Base-by-base conservation (phyloP, 1,140 invertebrate genomes). In the Stegodyphus dumicola region DNA sequence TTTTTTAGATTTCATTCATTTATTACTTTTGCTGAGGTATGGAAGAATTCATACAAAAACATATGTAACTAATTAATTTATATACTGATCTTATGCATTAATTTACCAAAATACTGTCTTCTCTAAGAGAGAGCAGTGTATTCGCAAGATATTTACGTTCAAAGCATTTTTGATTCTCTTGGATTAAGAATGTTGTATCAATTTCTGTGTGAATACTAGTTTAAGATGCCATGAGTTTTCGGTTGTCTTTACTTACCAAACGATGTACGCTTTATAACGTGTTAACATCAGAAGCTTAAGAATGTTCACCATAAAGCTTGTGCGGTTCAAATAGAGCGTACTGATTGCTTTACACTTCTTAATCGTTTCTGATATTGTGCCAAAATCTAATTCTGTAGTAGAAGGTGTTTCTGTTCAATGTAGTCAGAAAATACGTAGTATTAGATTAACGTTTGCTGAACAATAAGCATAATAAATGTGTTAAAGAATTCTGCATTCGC, bases 11-110 rank as follows among this genome's bases (percentile, higher is more conserved):
- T 99, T 94, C 97, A 99, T 92, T 98, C 97, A 64, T 96, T 96
- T 49, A 96, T 99, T 49, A 98, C 97, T 92, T 93, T 99, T 87
- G 97, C 97, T 87, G 97, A 99, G 91, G 98, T 99, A 86, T 99
- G 98, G 97, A 98, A 98, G 92, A 98, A 97, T 87, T 97, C 96
- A 89, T 99, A 99, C 93, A 97, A 97, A 49, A 87, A 87, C 67
- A 74, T 87, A 15, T 80, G 84, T 49, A 86, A 86, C 15, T 86
- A 67, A 85, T 56, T 71, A 33, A 33, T 60, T 10, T 2, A 60
- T 60, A 2, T 15, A 9, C 56, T 60, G 15, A 60, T 60, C 15
- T 60, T 10, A 60, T 60, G 9, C 15, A 60, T 15, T 60, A 60
- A 15, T 10, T 10, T 10, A 60, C 15, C 56, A 1, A 60, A 9